Conservation (phyloP, 37 sponge, comb jelly and placozoan genomes). For the Mnemiopsis leidyi region DNA sequence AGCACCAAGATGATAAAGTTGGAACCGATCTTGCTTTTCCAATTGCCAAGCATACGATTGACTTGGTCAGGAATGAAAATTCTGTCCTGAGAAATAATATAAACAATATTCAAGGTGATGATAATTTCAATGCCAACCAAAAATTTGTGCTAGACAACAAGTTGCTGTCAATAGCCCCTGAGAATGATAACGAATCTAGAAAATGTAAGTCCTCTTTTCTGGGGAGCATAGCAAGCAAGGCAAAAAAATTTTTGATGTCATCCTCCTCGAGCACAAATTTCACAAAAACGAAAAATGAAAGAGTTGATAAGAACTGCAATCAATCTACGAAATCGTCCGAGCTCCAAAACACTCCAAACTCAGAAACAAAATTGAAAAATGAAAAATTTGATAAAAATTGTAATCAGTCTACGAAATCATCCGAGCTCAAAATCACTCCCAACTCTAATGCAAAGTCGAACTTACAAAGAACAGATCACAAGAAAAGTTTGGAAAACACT, state of each 20-base stretch:
- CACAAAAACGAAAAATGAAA: background rate
- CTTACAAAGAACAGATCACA: background rate
- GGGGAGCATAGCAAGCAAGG: background rate
- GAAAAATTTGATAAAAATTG: too few relatives aligned
- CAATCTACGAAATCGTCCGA: background rate
- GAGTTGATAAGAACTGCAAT: background rate
- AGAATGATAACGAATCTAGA: background rate
- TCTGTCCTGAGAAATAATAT: background rate
- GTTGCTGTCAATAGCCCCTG: background rate
- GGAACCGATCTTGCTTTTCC: background rate
- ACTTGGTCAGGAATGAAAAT: background rate
- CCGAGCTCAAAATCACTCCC: background rate
- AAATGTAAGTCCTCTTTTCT: slow-evolving; percentile 5
- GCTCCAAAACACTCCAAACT: too few relatives aligned
- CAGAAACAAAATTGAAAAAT: background rate
- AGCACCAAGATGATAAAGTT: background rate
- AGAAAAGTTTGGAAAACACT: background rate
- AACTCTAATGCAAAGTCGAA: background rate
- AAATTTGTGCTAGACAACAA: background rate
- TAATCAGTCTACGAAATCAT: background rate
- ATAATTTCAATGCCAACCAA: background rate
- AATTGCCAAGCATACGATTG: background rate
- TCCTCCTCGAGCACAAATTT: background rate
- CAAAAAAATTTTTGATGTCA: background rate
- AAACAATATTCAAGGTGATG: background rate